Evolutionary conservation across 1,140 invertebrate genomes (phyloP).

Genomic region (Trinorchestia longiramus): DNA sequence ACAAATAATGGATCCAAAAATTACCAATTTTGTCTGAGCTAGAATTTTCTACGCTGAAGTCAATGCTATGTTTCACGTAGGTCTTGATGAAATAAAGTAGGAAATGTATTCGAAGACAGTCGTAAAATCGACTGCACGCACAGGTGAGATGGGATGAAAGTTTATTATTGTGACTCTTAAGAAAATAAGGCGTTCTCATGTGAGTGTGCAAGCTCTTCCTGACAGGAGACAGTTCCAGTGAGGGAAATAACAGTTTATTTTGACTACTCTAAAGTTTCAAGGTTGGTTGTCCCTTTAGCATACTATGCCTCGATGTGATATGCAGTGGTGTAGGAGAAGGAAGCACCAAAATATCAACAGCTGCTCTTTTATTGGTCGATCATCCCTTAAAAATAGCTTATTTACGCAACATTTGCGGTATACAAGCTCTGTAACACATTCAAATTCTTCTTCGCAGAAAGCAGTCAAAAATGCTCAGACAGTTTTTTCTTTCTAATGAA

Average conservation of each 20-base stretch:
- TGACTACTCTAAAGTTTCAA: not conserved
- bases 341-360: not conserved
- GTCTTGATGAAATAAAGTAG: not conserved
- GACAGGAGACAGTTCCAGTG: not conserved
- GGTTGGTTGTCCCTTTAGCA: not conserved
- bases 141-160: not conserved
- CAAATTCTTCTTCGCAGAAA: no score
- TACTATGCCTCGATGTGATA: not conserved
- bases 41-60: not conserved
- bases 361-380: not conserved
- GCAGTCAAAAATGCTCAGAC: no score
- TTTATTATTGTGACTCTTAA: not conserved
- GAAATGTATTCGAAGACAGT: not conserved
- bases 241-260: not conserved
- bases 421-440: no score
- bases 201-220: not conserved
- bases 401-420: no score
- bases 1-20: not conserved
- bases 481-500: no score
- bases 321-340: not conserved
- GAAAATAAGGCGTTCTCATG: no score
- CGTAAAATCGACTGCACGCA: not conserved
- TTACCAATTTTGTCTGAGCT: not conserved
- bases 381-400: not conserved
- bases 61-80: not conserved